Evolutionary conservation across 30 jellyfish, hydroid and myxozoan genomes (phyloP).

Genomic region (Sanderia malayensis): DNA sequence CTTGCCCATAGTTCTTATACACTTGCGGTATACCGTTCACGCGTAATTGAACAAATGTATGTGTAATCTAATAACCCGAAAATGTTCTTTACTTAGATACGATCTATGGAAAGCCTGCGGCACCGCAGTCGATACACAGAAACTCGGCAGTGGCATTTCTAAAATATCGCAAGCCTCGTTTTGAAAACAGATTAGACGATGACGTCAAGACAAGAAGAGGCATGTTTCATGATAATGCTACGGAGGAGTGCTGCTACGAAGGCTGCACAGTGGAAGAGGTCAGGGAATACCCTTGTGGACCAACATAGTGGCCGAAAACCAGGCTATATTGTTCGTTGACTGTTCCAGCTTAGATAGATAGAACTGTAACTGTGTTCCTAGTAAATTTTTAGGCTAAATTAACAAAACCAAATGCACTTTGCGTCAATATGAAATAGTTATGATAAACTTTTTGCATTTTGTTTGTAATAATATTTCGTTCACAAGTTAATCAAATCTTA

Average conservation of each 20-base stretch:
- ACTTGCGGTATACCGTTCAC: too few species aligned
- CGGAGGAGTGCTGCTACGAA: constrained; percentile 59
- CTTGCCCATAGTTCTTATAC: not conserved
- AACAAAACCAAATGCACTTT: too few species aligned
- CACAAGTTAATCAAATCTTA: too few species aligned
- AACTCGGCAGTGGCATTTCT: constrained; percentile 3
- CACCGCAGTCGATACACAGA: not conserved
- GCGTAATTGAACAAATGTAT: too few species aligned
- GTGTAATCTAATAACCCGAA: not conserved
- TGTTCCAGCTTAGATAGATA: too few species aligned
- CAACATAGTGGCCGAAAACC: not conserved
- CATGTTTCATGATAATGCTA: constrained; percentile 6
- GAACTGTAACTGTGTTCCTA: too few species aligned
- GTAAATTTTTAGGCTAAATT: too few species aligned
- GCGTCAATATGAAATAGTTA: too few species aligned
- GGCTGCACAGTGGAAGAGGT: constrained; percentile 56
- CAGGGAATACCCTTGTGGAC: constrained; percentile 52
- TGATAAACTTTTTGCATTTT: too few species aligned
- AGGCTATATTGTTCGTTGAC: too few species aligned
- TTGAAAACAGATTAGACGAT: not conserved
- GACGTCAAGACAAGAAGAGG: not conserved
- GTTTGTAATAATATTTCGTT: too few species aligned
- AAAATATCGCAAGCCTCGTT: not conserved
- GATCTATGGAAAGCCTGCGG: not conserved
- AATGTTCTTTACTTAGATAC: not conserved